Base-by-base conservation (phyloP, 2,113 vertebrate genomes). In the Peromyscus maniculatus region DNA sequence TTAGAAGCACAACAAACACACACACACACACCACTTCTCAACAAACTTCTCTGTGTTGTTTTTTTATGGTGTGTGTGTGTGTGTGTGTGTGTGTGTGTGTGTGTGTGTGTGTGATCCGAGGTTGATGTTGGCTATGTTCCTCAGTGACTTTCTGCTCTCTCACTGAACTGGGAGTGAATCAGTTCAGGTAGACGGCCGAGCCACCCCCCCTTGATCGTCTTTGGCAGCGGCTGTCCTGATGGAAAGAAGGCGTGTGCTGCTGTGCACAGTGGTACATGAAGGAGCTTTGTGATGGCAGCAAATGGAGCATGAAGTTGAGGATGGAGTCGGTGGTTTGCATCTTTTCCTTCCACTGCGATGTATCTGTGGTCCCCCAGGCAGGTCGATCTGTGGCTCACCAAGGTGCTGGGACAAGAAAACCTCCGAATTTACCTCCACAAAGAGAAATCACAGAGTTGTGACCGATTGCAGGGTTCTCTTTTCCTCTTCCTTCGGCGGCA, bases 211-310 rank as follows among this genome's bases (percentile, higher is more conserved):
- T 66, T 91, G 43, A 19, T 13, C 16, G 10, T 26, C 75, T 79
- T 24, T n/a, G 77, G 24, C 16, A 91, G 67, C 55, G 49, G 24
- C 49, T 67, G 66, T 79, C 1, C 31, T 52, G 46, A 52, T 33
- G 21, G 74, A 36, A 91, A 28, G n/a, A 55, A n/a, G 77, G 59
- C 21, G 31, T 9, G 36, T 1, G 33, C 87, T 67, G 59, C 33
- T 46, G 31, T 8, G 21, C 0, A 0, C 17, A 16, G 52, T 2
- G 2, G 3, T 5, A 10, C 21, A 15, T 0, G 7, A 12, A 16
- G 17, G 31, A 62, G 59, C 59, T 22, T 4, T 17, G 16, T 1
- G 13, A 78, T 2, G 5, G 26, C 36, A 67, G 89, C 62, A 79
- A 55, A 0, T 75, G 67, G 75, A 13, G 0, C 46, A 15, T 17